phyloP scores from a whole-genome alignment of 2,113 vertebrate species.

The Larimichthys crocea region DNA sequence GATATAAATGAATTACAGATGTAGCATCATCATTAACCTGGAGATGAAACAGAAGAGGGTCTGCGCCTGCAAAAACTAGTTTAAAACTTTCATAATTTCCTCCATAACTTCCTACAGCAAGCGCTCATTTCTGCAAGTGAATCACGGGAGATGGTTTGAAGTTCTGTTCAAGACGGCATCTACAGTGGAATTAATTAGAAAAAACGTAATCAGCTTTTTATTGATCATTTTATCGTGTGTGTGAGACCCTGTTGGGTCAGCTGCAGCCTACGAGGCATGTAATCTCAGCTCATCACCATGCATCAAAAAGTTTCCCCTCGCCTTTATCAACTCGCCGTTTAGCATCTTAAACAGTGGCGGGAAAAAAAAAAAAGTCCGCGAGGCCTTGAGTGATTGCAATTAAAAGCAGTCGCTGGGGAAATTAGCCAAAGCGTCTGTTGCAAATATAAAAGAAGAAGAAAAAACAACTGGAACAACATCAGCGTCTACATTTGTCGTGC shows the following conservation, averaged over 20 bases:
- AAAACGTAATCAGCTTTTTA: slow-evolving; percentile 53
- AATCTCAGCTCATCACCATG: slow-evolving; percentile 58
- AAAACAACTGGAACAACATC: neutral
- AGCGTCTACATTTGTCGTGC: neutral
- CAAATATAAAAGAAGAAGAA: slow-evolving; percentile 9
- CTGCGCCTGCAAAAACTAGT: slow-evolving; percentile 16
- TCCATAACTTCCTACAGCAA: slow-evolving; percentile 10
- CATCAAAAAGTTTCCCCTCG: slow-evolving; percentile 29
- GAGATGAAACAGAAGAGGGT: slow-evolving; percentile 38
- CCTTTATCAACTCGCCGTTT: slow-evolving; percentile 30
- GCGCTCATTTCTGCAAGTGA: neutral
- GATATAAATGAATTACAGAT: slow-evolving; percentile 41
- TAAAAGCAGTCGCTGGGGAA: slow-evolving; percentile 42
- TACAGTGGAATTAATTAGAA: slow-evolving; percentile 42
- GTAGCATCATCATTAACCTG: slow-evolving; percentile 24
- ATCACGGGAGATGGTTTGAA: neutral
- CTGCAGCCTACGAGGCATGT: slow-evolving; percentile 24
- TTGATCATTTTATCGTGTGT: slow-evolving; percentile 26
- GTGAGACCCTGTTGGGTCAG: slow-evolving; percentile 41
- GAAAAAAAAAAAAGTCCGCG: neutral
- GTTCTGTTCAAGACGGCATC: neutral
- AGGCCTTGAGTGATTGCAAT: slow-evolving; percentile 53
- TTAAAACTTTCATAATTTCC: slow-evolving; percentile 24
- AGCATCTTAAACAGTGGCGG: slow-evolving; percentile 46
- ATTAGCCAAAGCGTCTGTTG: slow-evolving; percentile 38